Percentiles rank a stretch among this genome's conserved stretches.
Conservation (phyloP, 2,888 invertebrate species). For the Lasius fuliginosus region DNA sequence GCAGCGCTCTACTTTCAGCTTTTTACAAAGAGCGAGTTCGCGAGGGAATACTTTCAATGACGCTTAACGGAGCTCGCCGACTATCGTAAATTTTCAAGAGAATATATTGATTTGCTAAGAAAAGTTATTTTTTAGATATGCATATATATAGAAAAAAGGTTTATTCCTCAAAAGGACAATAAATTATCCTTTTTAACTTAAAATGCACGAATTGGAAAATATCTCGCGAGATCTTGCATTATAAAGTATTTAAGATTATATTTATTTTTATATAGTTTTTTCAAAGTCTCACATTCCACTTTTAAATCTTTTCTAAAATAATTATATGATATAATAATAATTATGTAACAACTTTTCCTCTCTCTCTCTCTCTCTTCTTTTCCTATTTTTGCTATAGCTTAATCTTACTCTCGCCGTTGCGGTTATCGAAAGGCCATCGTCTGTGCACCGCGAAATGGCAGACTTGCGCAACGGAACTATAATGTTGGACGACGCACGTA, state of each 20-base stretch:
- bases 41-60: slow-evolving; percentile 57
- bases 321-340: neutral
- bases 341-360: neutral
- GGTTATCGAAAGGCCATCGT: slow-evolving; percentile 54
- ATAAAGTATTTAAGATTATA: neutral
- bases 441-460: slow-evolving; percentile 49
- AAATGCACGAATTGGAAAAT: neutral
- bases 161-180: neutral
- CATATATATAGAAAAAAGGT: neutral
- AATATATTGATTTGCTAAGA: slow-evolving; percentile 17
- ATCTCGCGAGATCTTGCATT: neutral
- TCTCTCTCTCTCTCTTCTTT: neutral
- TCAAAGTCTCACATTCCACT: neutral
- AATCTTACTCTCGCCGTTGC: slow-evolving; percentile 32
- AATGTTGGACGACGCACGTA: slow-evolving; percentile 48
- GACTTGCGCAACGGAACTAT: slow-evolving; percentile 54
- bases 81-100: slow-evolving; percentile 25
- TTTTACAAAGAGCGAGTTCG: slow-evolving; percentile 29
- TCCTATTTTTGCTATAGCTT: slow-evolving; percentile 24
- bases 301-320: neutral
- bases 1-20: slow-evolving; percentile 14
- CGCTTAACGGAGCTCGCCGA: slow-evolving; percentile 35
- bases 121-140: slow-evolving; percentile 3
- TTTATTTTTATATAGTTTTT: neutral
- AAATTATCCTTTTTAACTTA: neutral